Base-by-base conservation (phyloP, 1,140 invertebrate genomes). In the Himalopsyche phryganea region DNA sequence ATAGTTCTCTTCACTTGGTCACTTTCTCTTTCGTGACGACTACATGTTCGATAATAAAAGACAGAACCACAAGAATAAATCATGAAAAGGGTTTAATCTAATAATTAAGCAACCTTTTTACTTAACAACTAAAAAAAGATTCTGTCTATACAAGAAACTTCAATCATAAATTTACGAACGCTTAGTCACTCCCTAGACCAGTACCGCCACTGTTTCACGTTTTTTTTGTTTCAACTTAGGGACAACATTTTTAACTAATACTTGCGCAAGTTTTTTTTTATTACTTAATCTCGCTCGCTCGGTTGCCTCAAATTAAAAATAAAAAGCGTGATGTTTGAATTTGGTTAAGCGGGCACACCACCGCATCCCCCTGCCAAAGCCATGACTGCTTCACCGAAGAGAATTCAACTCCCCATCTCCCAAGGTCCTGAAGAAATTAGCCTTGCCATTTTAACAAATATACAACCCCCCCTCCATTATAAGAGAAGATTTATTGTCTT, bases 391-490 rank as follows among this genome's bases (percentile, higher is more conserved):
- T 17, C 42, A 19, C 42, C 42, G 14, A 10, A 10, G 42, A 45
- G 11, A 15, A n/a, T 5, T 42, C 14, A 10, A 6, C 38, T 40
- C 38, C 38, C 15, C 15, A 5, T 28, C 23, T 9, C 9, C n/a
- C n/a, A n/a, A n/a, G n/a, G n/a, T n/a, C n/a, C n/a, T 59, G 51
- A 63, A 56, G 61, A 59, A 63, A 63, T 63, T 63, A 63, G 61
- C 59, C 51, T 59, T 58, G 60, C 56, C 56, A 50, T 50, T 63
- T 63, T 55, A 56, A 53, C 56, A 63, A 63, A 55, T 63, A 55
- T 59, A 56, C 56, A 32, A 18, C 23, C 55, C 40, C 61, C 52
- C 23, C 55, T 33, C 61, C 52, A 63, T 63, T 63, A 59, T 48
- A 28, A 28, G 50, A 56, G 23, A 50, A 59, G 56, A 63, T 63